These are phyloP conservation scores for Strix aluco DNA, from an alignment of 2,113 vertebrate species.

Conservation along the genomic window DNA sequence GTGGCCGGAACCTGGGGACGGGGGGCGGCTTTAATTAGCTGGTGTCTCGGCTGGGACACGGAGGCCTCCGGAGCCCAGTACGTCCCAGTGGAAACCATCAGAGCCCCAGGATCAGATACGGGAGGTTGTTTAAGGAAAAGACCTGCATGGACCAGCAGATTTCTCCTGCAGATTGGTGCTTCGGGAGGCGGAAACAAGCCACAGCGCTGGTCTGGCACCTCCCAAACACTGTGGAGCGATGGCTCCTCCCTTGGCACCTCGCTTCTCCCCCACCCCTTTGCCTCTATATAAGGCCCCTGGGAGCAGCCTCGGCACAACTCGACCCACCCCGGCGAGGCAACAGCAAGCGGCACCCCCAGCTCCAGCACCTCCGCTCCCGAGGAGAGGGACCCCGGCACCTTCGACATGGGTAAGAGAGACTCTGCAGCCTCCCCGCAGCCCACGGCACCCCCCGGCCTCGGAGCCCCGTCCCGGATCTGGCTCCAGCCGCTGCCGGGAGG, in stretches of 20 bases:
- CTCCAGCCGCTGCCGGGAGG: background rate
- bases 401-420: slow-evolving; percentile 15
- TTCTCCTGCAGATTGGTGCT: background rate
- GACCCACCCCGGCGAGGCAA: background rate
- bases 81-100: background rate
- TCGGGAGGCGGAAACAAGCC: background rate
- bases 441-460: background rate
- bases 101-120: background rate
- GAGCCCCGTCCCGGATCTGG: background rate
- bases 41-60: background rate
- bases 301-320: background rate
- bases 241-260: slow-evolving; percentile 25
- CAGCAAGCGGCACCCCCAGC: background rate
- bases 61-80: background rate
- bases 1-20: background rate
- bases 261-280: background rate
- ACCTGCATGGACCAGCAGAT: slow-evolving; percentile 30
- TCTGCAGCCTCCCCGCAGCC: background rate
- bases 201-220: background rate
- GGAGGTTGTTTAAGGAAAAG: background rate
- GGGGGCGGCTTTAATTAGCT: background rate
- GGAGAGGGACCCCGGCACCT: background rate
- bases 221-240: background rate
- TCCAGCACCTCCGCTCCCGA: background rate
- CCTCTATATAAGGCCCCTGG: background rate